A percentile compares a stretch with the other conserved stretches of the same genome.
phyloP scores from a whole-genome alignment of 2,797 vertebrate species.

The Scolopax bukidnonensis region DNA sequence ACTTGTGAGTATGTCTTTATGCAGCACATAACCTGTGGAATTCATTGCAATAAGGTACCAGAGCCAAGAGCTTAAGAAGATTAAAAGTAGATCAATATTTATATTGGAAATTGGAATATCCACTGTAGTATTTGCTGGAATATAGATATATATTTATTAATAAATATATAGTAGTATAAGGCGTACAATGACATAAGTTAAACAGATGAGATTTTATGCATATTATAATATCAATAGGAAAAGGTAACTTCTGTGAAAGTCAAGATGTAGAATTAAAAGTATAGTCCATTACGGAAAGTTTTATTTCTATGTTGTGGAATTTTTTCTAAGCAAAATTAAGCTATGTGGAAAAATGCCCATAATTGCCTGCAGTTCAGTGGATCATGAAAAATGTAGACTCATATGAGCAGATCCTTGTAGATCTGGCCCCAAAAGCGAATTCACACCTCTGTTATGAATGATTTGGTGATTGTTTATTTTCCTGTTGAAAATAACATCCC shows the following conservation, averaged over 20 bases:
- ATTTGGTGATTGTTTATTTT: background rate
- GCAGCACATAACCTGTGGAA: background rate
- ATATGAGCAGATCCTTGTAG: background rate
- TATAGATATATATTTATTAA: background rate
- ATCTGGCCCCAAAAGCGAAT: background rate
- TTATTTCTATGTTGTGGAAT: background rate
- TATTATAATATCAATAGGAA: background rate
- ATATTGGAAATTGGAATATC: background rate
- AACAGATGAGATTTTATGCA: background rate
- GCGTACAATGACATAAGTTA: background rate
- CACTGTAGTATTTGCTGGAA: background rate
- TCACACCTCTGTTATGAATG: background rate
- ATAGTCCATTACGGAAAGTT: background rate
- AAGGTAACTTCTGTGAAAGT: background rate
- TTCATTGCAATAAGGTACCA: background rate
- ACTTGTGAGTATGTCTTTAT: background rate
- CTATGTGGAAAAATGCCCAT: background rate
- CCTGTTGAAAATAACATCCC: background rate
- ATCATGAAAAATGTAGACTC: background rate
- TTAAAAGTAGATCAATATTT: background rate
- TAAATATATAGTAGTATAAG: no score
- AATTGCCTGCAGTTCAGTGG: background rate
- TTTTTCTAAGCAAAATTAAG: background rate
- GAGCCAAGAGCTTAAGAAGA: background rate
- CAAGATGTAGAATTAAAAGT: background rate